phyloP scores from a whole-genome alignment of 2,113 vertebrate genomes.

The Eleginops maclovinus region DNA sequence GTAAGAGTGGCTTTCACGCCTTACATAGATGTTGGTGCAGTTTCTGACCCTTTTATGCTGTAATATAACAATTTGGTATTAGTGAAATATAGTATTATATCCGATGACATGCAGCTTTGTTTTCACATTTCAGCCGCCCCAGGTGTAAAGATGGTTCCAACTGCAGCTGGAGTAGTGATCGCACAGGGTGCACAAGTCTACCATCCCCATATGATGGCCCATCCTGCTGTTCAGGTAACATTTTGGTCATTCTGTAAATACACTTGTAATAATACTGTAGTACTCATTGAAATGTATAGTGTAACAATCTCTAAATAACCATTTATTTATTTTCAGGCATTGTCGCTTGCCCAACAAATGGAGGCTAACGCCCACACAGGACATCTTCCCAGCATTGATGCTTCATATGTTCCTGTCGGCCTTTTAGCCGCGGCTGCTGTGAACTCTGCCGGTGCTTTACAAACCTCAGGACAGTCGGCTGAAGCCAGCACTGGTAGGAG shows the following conservation, averaged over 20 bases:
- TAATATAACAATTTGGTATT: not conserved
- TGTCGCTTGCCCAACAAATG: slow-evolving; percentile 66
- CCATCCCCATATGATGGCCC: slow-evolving; percentile 88
- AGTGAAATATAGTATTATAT: not conserved
- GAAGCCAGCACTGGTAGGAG: slow-evolving; percentile 54
- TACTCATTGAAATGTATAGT: not conserved
- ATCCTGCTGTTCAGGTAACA: slow-evolving; percentile 88
- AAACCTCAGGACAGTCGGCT: slow-evolving; percentile 39
- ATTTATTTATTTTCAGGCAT: slow-evolving; percentile 47
- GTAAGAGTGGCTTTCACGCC: slow-evolving; percentile 51
- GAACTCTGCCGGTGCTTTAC: slow-evolving; percentile 47
- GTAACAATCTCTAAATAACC: not conserved
- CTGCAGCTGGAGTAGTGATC: slow-evolving; percentile 91
- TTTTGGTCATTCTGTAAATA: not conserved
- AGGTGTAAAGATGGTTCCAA: slow-evolving; percentile 82
- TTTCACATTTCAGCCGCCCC: slow-evolving; percentile 75
- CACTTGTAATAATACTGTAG: not conserved
- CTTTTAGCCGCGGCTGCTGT: slow-evolving; percentile 47
- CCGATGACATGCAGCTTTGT: not conserved
- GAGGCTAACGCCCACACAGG: slow-evolving; percentile 63
- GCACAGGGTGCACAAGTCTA: slow-evolving; percentile 93
- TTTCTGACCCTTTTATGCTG: not conserved
- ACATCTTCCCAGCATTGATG: slow-evolving; percentile 42
- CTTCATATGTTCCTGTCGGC: slow-evolving; percentile 37
- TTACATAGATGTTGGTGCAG: not conserved